phyloP scores from a whole-genome alignment of 2,113 vertebrate species.

The Camelus bactrianus region DNA sequence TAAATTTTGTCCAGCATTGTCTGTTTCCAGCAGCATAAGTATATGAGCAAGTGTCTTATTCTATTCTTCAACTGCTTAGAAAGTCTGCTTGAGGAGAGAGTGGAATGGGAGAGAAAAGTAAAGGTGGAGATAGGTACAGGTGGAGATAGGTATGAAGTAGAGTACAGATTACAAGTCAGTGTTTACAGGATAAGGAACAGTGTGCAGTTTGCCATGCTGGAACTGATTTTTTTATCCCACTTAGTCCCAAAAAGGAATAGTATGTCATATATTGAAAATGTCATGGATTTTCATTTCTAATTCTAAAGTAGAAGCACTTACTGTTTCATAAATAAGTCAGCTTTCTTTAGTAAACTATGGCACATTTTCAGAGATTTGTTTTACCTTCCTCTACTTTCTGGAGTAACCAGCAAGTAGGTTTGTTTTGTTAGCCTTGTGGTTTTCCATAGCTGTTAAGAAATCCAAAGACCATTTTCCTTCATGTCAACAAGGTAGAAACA shows the following conservation, averaged over 20 bases:
- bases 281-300: not conserved
- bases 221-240: not conserved
- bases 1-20: constrained; percentile 19
- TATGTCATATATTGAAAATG: not conserved
- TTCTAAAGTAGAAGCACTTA: constrained; percentile 38
- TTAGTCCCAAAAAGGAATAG: not conserved
- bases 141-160: not conserved
- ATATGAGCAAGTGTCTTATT: not conserved
- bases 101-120: not conserved
- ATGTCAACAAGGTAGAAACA: not conserved
- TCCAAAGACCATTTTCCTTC: constrained; percentile 30
- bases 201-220: not conserved
- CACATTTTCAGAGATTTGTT: constrained; percentile 51
- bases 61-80: not conserved
- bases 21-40: not conserved
- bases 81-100: not conserved
- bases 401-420: not conserved
- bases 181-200: not conserved
- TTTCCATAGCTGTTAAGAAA: constrained; percentile 46
- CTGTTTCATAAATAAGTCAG: constrained; percentile 3
- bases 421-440: not conserved
- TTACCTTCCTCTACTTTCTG: constrained; percentile 32
- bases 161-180: not conserved
- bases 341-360: not conserved
- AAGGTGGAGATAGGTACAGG: not conserved